Base-by-base conservation (phyloP, 2,888 invertebrate genomes). In the Eutolmus rufibarbis region DNA sequence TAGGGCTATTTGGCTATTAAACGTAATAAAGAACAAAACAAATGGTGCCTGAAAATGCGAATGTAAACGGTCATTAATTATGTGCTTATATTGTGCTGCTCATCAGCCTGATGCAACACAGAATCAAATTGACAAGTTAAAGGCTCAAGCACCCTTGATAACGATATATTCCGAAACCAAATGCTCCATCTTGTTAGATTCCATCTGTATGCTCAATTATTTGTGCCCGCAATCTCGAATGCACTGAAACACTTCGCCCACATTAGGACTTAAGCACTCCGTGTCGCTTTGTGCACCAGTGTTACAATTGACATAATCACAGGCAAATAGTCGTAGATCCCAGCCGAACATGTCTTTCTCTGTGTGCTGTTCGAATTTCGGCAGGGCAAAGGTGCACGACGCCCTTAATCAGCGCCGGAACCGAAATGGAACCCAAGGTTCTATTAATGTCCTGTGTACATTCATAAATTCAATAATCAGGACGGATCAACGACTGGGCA, bases 381-480 rank as follows among this genome's bases (percentile, higher is more conserved):
- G 31, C 40, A 82, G 31, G 31, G 56, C 78, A 46, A 78, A 51
- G 51, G 84, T 84, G 51, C 9, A 57, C 16, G 23, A 19, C 2
- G 23, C 8, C 51, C 40, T 84, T 84, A 66, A 84, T 66, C 31
- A 66, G 66, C 12, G 84, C 14, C 57, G 37, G n/a, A 43, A 46
- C 28, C 43, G 28, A 84, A 84, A 40, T 40, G 37, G 66, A 46
- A 37, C 66, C 66, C 40, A 51, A 84, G 40, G 66, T 74, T 43
- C 74, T 84, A 34, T 37, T 34, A 66, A 66, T 84, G 40, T 84
- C 31, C 66, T 34, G 23, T 31, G 74, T 74, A 74, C 40, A 84
- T 84, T 66, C 84, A 84, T 74, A 84, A 66, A 84, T 84, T 57
- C 84, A 84, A 74, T 84, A 84, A 84, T 84, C 84, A 66, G 40